Evolutionary conservation across 2,113 vertebrate genomes (phyloP).

Genomic region (Zosterops hypoxanthus): DNA sequence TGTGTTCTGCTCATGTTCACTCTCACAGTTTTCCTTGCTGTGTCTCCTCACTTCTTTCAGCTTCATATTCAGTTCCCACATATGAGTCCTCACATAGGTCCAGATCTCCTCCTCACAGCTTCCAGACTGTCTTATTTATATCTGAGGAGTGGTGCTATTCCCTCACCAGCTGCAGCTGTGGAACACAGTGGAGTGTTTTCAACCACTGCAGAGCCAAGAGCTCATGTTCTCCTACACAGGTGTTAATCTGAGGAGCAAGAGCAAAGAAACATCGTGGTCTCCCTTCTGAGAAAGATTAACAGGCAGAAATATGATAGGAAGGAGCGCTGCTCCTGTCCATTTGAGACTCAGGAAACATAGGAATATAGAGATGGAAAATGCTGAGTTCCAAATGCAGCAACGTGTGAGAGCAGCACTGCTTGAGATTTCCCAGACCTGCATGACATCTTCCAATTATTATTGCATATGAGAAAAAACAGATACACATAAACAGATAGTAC

Average conservation of each 20-base stretch:
- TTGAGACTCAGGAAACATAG: background rate
- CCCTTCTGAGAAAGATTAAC: background rate
- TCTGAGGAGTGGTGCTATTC: background rate
- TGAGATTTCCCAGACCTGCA: constrained; percentile 12
- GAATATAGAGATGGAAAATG: background rate
- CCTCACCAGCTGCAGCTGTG: background rate
- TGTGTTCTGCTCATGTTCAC: accelerated
- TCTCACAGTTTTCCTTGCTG: background rate
- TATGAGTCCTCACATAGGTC: background rate
- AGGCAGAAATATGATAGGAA: background rate
- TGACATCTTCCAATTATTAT: background rate
- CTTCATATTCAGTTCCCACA: background rate
- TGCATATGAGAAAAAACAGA: constrained; percentile 47
- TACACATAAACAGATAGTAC: constrained; percentile 34
- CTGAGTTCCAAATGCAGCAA: background rate
- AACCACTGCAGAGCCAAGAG: background rate
- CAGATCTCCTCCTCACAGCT: background rate
- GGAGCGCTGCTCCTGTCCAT: background rate
- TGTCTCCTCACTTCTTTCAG: background rate
- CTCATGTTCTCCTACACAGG: background rate
- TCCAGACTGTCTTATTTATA: background rate
- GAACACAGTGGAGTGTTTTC: background rate
- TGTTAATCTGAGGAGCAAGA: background rate
- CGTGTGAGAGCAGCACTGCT: background rate
- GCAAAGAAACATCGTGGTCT: background rate